Evolutionary conservation across 2,113 vertebrate genomes (phyloP).

Genomic region (Ciconia stormi): DNA sequence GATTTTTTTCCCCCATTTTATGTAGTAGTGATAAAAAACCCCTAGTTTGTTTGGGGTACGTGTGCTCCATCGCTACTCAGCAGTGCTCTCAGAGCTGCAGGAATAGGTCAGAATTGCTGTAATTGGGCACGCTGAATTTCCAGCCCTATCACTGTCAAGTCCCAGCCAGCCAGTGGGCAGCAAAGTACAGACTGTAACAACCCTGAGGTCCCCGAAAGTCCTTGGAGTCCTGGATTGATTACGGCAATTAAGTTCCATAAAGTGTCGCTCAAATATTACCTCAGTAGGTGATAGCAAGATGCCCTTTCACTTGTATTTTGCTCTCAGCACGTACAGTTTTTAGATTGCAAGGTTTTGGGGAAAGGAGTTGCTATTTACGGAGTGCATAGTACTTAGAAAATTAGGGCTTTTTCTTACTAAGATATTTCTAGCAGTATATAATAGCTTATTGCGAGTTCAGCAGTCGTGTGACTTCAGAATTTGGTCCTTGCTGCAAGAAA

Average conservation of each 20-base stretch:
- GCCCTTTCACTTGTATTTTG: neutral
- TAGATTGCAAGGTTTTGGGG: neutral
- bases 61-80: neutral
- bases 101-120: neutral
- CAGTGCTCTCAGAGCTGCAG: neutral
- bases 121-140: neutral
- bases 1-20: neutral
- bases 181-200: neutral
- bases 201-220: neutral
- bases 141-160: neutral
- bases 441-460: neutral
- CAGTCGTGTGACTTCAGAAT: neutral
- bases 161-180: neutral
- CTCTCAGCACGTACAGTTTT: neutral
- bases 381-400: neutral
- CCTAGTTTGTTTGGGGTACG: neutral
- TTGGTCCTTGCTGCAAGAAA: neutral
- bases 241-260: neutral
- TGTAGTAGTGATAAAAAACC: fast-evolving
- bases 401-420: neutral
- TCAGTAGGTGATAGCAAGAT: neutral
- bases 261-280: neutral
- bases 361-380: neutral
- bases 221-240: neutral
- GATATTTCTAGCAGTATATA: neutral